Percentiles rank a stretch among this genome's conserved stretches.
Conservation (phyloP, 2,888 invertebrate genomes). For the Limnephilus marmoratus region DNA sequence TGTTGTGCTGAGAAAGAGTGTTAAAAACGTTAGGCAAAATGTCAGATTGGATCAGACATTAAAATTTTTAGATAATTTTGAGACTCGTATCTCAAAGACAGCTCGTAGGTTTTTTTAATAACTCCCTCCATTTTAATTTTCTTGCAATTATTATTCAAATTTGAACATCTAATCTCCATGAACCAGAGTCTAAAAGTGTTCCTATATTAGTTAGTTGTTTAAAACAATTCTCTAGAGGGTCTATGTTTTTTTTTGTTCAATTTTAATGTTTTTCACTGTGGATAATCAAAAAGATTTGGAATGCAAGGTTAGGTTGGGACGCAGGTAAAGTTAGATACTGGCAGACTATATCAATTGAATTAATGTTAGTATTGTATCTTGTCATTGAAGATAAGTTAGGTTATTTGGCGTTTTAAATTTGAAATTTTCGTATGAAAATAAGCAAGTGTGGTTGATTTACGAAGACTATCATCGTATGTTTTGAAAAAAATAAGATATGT, state of each 20-base stretch:
- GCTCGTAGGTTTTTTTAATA: neutral
- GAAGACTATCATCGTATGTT: neutral
- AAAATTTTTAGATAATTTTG: neutral
- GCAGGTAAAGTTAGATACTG: neutral
- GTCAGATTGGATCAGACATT: neutral
- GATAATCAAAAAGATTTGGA: neutral
- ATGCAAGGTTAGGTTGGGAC: neutral
- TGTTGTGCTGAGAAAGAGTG: slow-evolving; percentile 12
- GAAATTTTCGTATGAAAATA: neutral
- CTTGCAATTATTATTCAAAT: neutral
- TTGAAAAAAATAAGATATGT: neutral
- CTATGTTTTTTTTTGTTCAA: neutral
- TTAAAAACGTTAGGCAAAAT: neutral
- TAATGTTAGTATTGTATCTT: neutral
- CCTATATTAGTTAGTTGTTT: neutral
- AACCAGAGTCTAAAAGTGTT: neutral
- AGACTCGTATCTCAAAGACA: neutral
- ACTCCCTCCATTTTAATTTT: neutral
- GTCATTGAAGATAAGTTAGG: neutral
- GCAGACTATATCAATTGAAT: neutral
- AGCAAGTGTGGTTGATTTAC: neutral
- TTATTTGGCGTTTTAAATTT: neutral
- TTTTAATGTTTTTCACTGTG: neutral
- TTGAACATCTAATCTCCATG: neutral
- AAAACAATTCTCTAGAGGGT: neutral